phyloP scores from a whole-genome alignment of 2,797 vertebrate species.

The Phoxinus dragarum region DNA sequence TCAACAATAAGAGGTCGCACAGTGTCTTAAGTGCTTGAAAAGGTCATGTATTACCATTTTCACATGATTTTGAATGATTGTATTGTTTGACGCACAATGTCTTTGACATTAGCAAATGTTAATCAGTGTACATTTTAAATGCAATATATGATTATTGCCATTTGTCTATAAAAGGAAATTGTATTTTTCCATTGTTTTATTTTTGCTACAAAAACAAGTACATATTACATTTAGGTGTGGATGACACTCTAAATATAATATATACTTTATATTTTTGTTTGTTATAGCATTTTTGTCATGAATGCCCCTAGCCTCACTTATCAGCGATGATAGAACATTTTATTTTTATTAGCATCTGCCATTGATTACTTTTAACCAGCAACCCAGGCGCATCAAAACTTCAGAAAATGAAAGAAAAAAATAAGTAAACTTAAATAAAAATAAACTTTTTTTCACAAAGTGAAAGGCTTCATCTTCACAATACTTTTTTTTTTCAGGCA shows the following conservation, averaged over 20 bases:
- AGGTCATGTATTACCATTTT: neutral
- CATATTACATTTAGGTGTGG: neutral
- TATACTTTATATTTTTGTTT: too few relatives aligned
- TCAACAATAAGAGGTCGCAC: neutral
- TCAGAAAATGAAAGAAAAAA: neutral
- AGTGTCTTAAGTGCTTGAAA: neutral
- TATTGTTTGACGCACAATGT: neutral
- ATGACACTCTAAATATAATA: neutral
- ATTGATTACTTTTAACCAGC: neutral
- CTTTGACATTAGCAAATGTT: too few relatives aligned
- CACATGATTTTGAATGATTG: neutral
- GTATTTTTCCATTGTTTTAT: neutral
- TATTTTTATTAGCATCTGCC: neutral
- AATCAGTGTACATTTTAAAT: neutral
- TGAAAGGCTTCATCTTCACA: neutral
- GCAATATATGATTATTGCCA: neutral
- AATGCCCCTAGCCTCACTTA: neutral
- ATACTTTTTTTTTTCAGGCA: neutral
- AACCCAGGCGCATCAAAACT: neutral
- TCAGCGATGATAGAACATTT: neutral
- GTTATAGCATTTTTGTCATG: neutral
- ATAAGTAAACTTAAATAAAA: too few relatives aligned
- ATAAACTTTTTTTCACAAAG: neutral
- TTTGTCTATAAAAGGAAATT: neutral
- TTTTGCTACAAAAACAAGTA: neutral